Base-by-base conservation (phyloP, 2,888 invertebrate species). In the Troides aeacus region DNA sequence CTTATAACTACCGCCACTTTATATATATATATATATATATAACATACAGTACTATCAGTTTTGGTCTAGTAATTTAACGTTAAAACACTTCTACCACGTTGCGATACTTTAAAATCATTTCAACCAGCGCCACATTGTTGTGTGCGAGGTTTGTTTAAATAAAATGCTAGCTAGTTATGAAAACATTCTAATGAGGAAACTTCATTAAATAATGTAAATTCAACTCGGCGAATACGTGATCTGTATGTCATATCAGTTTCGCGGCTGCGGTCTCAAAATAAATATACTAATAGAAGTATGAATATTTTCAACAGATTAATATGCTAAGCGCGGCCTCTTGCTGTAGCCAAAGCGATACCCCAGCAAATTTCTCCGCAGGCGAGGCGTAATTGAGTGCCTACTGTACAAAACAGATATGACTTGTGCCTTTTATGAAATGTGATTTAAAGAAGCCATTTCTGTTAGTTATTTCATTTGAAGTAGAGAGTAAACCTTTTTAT, bases 281-380 rank as follows among this genome's bases (percentile, higher is more conserved):
- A 62, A 67, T 63, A 68, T 50, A 64, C 59, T 71, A 69, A 74
- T 73, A 71, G 69, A 71, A 72, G 74, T 74, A 72, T 74, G 73
- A 74, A 77, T 75, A 74, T 74, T 75, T 74, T 74, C 70, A 50
- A 62, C 60, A 73, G 70, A 77, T 77, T 77, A 76, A 76, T 77
- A 77, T 76, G 75, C 77, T 72, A 73, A 77, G 70, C 76, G 73
- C 73, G 46, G 74, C 63, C 60, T 57, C 67, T 66, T 68, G 67
- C 72, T 72, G 66, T 69, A 69, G 71, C 68, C 71, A 60, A 72
- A 69, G 71, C 70, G 64, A 74, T 74, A 75, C 74, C 74, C 74
- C 70, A 72, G 72, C 74, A 73, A 77, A 76, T 77, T 77, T 75
- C 74, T 72, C 69, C 56, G 66, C 72, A 66, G 62, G 56, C 72